Conservation (phyloP, 2,888 invertebrate genomes). For the Globia sparganii region DNA sequence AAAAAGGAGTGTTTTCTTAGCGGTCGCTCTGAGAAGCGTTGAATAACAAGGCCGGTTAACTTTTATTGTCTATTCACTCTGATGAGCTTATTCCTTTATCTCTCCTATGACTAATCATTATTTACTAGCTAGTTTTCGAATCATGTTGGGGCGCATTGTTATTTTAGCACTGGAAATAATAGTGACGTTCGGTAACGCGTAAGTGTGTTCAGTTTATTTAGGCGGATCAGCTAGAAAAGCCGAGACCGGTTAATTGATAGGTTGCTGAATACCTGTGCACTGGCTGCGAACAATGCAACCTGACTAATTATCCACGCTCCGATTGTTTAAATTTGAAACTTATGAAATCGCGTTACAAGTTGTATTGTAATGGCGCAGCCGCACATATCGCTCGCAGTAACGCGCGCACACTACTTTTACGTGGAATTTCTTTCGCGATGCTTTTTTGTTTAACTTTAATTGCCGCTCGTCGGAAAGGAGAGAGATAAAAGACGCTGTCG, state of each 20-base stretch:
- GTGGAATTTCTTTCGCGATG: conserved; percentile 84
- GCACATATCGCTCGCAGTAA: conserved; percentile 66
- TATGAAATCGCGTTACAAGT: conserved; percentile 84
- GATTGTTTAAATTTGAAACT: conserved; percentile 89
- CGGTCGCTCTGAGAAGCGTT: conserved; percentile 76
- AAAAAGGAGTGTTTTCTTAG: conserved; percentile 89
- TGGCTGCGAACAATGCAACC: conserved; percentile 86
- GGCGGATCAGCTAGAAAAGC: conserved; percentile 81
- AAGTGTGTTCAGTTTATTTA: conserved; percentile 84
- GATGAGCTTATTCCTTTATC: conserved; percentile 87
- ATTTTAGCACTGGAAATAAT: conserved; percentile 81
- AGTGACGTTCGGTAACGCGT: conserved; percentile 54
- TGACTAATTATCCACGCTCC: conserved; percentile 86
- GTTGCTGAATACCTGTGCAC: conserved; percentile 87
- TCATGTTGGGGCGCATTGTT: conserved; percentile 76
- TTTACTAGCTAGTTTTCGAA: conserved; percentile 74
- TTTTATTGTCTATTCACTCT: conserved; percentile 87
- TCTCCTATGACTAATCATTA: conserved; percentile 84
- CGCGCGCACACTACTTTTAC: conserved; percentile 79
- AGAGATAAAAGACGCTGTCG: conserved; percentile 85
- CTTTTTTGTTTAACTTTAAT: conserved; percentile 85
- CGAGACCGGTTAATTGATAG: conserved; percentile 82
- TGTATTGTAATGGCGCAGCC: conserved; percentile 79
- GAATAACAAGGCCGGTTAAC: conserved; percentile 83
- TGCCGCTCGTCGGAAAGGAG: conserved; percentile 83